Base-by-base conservation (phyloP, 2,888 invertebrate genomes). In the Chrysolina americana region DNA sequence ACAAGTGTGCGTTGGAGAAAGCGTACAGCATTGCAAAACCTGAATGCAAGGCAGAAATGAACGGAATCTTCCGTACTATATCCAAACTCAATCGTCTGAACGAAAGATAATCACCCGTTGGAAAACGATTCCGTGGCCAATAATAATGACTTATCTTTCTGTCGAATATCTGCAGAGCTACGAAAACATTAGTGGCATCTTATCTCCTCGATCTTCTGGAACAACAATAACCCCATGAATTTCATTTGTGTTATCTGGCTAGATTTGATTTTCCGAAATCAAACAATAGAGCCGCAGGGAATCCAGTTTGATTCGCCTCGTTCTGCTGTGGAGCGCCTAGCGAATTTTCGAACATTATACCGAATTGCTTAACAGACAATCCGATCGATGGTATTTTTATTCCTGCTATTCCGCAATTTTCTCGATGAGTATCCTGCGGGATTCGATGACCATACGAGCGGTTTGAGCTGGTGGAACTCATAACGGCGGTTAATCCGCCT, bases 251-350 rank as follows among this genome's bases (percentile, higher is more conserved):
- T 62, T 66, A 62, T 74, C 70, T 66, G 69, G 70, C 66, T 48
- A 76, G 71, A 73, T 76, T 71, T 72, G 72, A 76, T 74, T 74
- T 74, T 70, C 70, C 19, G 74, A 69, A 72, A 72, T 76, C 74
- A 71, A 74, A 76, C 76, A 76, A 76, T 69, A 66, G 71, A 69
- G 56, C 74, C 76, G 17, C 41, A 64, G 74, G 76, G 68, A 72
- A 72, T 68, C 59, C 41, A 41, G 71, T 72, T 72, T 74, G 74
- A 76, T 76, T 76, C 63, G 71, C 56, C 65, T 65, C 70, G 65
- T 70, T 71, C 69, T 66, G 72, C 65, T 71, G 41, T 13, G 36
- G 56, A 71, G 70, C 70, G 65, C 64, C 64, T 21, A 47, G 69
- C 63, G 71, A 69, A 69, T 71, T 48, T 71, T 62, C 53, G 62